A percentile compares a stretch with the other conserved stretches of the same genome.
phyloP scores from a whole-genome alignment of 2,888 invertebrate genomes.

The Hylaea fasciaria region DNA sequence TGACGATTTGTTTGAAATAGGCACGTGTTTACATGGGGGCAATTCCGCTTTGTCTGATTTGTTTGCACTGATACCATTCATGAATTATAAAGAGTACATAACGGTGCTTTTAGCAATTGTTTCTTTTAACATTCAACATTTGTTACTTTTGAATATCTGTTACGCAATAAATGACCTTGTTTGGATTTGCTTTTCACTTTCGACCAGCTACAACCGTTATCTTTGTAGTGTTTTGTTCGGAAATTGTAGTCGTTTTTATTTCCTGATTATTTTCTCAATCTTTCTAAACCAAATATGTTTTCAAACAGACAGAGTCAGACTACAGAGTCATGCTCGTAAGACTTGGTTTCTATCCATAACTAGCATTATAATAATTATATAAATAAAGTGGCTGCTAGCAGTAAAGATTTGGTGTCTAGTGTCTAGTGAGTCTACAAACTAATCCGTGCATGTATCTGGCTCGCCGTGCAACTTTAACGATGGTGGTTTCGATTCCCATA shows the following conservation, averaged over 20 bases:
- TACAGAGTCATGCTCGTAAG: too few species aligned
- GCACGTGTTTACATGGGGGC: slow-evolving; percentile 42
- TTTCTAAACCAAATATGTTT: too few species aligned
- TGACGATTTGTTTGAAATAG: slow-evolving; percentile 54
- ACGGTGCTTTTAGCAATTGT: neutral
- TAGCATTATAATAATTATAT: neutral
- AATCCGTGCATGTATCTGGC: slow-evolving; percentile 1
- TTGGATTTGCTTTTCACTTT: neutral
- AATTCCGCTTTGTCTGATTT: slow-evolving; percentile 21
- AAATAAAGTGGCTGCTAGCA: neutral
- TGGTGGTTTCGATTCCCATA: slow-evolving; percentile 40
- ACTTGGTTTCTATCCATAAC: neutral
- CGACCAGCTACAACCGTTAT: too few species aligned
- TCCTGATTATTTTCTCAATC: too few species aligned
- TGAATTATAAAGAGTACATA: slow-evolving; percentile 5
- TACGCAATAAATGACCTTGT: neutral
- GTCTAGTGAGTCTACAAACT: neutral
- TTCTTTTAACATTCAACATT: neutral
- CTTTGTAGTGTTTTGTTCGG: neutral
- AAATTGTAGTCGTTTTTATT: neutral
- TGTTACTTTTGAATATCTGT: neutral
- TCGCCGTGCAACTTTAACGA: slow-evolving; percentile 12
- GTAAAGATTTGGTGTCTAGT: too few species aligned
- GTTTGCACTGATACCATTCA: slow-evolving; percentile 8
- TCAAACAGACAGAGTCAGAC: too few species aligned